Conservation (phyloP, 2,888 invertebrate genomes). For the Idaea aversata region DNA sequence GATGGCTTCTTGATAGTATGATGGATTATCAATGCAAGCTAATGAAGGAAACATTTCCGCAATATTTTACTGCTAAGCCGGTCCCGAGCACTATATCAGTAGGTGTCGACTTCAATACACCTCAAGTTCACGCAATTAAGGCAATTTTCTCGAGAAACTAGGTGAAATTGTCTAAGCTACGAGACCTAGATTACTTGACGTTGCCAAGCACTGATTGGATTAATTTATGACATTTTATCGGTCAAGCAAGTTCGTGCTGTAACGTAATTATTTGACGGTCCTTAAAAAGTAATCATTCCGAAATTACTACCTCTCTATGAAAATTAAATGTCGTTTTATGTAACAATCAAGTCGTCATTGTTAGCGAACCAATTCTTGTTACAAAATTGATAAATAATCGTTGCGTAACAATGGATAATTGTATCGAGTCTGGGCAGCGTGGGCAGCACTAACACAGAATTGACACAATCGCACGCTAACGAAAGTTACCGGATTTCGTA, state of each 20-base stretch:
- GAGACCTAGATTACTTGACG: conserved; percentile 40
- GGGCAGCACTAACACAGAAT: conserved; percentile 45
- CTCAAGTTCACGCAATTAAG: conserved; percentile 56
- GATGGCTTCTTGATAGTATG: neutral
- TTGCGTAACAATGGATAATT: conserved; percentile 66
- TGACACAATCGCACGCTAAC: conserved; percentile 61
- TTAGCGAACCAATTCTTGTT: conserved; percentile 39
- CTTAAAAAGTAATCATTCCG: neutral
- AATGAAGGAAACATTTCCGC: neutral
- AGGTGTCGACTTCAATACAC: conserved; percentile 27
- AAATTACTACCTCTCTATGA: conserved; percentile 6
- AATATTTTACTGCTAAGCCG: neutral
- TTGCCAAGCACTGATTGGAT: conserved; percentile 32
- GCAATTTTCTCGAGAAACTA: conserved; percentile 59
- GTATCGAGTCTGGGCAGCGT: conserved; percentile 43
- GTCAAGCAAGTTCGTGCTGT: conserved; percentile 27
- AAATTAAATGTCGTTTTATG: conserved; percentile 20
- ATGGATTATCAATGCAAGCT: neutral
- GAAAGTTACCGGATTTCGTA: conserved; percentile 79
- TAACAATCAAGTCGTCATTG: conserved; percentile 26
- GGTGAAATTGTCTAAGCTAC: conserved; percentile 57
- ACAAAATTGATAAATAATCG: conserved; percentile 53
- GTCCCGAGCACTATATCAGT: conserved; percentile 5
- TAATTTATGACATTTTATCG: conserved; percentile 32
- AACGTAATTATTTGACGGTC: conserved; percentile 16